Evolutionary conservation across 2,797 vertebrate genomes (phyloP).

Genomic region (Leuciscus waleckii): DNA sequence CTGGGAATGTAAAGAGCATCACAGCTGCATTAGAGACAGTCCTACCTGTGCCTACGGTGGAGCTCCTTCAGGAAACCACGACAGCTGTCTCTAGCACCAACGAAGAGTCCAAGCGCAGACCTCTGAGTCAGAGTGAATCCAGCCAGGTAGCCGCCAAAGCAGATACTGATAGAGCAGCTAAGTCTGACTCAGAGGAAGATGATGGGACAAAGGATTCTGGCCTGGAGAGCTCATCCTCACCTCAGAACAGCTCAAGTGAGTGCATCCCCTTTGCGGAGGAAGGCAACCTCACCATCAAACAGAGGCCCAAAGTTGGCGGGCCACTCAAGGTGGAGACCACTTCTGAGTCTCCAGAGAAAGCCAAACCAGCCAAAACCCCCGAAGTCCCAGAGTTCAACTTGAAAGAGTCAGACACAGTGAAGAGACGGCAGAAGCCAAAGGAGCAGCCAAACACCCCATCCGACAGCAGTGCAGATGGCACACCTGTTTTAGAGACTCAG

Average conservation of each 20-base stretch:
- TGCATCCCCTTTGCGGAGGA: slow-evolving; percentile 97
- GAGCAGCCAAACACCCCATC: slow-evolving; percentile 73
- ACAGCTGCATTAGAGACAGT: slow-evolving; percentile 71
- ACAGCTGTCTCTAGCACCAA: neutral
- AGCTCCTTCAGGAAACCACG: slow-evolving; percentile 49
- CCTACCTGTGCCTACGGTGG: neutral
- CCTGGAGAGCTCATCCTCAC: slow-evolving; percentile 74
- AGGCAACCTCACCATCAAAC: slow-evolving; percentile 96
- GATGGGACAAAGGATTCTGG: slow-evolving; percentile 41
- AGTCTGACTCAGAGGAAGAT: slow-evolving; percentile 85
- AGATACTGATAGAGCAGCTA: slow-evolving; percentile 64
- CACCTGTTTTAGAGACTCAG: neutral
- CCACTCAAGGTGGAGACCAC: slow-evolving; percentile 68
- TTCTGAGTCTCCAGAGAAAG: slow-evolving; percentile 63
- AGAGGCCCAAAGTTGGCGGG: slow-evolving; percentile 87
- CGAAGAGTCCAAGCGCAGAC: slow-evolving; percentile 74
- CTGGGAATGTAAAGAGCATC: slow-evolving; percentile 73
- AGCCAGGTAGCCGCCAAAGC: slow-evolving; percentile 8
- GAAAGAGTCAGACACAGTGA: slow-evolving; percentile 94
- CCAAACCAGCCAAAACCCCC: slow-evolving; percentile 38
- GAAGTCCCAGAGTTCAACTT: slow-evolving; percentile 89
- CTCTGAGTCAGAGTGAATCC: slow-evolving; percentile 79
- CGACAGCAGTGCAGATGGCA: slow-evolving; percentile 44
- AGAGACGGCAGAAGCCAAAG: slow-evolving; percentile 88
- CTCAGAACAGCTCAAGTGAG: slow-evolving; percentile 93